Conservation (phyloP, 2,113 vertebrate species). For the Scolopax mira region DNA sequence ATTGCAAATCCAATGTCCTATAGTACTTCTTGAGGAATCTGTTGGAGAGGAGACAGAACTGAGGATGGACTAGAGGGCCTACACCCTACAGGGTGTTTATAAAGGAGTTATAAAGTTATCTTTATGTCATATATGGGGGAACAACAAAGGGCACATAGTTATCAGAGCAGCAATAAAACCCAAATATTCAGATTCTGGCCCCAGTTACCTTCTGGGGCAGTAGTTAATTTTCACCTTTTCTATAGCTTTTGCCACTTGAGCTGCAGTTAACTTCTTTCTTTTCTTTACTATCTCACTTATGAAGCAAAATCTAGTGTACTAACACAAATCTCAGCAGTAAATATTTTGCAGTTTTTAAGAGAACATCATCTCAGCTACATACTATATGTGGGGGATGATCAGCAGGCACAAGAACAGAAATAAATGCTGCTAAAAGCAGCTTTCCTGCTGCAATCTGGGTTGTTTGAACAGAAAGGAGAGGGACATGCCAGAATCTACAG, state of each 20-base stretch:
- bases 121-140: neutral
- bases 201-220: neutral
- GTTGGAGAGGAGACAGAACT: neutral
- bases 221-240: neutral
- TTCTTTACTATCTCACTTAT: neutral
- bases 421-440: neutral
- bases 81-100: neutral
- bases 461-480: neutral
- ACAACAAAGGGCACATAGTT: neutral
- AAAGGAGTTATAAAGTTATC: neutral
- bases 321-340: neutral
- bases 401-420: neutral
- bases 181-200: neutral
- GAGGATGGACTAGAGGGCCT: neutral
- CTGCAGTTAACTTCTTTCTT: neutral
- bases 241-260: neutral
- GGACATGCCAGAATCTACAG: neutral
- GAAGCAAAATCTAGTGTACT: neutral
- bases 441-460: neutral
- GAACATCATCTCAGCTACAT: neutral
- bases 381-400: neutral
- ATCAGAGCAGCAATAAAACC: neutral
- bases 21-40: neutral
- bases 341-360: neutral
- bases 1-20: neutral